Evolutionary conservation across 2,113 vertebrate species (phyloP), one percentile per base, ranked within the genome.

Genomic region (Lophura nycthemera): DNA sequence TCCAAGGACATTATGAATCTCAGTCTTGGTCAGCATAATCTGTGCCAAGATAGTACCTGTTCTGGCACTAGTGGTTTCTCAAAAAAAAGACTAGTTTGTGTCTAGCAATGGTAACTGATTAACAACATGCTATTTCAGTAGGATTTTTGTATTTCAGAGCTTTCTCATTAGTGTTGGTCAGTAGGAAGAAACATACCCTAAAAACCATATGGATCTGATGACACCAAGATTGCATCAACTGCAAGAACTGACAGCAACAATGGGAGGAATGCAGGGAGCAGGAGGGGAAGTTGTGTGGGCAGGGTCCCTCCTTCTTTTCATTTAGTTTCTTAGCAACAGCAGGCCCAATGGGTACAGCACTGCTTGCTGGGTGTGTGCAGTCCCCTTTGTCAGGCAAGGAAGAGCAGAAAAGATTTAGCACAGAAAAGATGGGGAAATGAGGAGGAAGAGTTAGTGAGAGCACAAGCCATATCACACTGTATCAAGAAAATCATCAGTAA

Each of bases 301-400:
- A 88, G 72, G 78, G 83, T 81, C 54, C 76, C 74, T 71, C 56
- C 64, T 40, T 79, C 30, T 65, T 47, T 71, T 84, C 52, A 6
- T 36, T 89, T 19, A 50, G 91, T 96, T 70, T 96, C 91, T 90
- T 95, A 90, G 90, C 70, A 95, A 86, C 94, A 87, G 67, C 22
- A 72, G 17, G 57, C 52, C 89, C 78, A 80, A 61, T 0, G 5
- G 48, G 43, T 76, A 24, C 24, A 48, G 72, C 77, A 45, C 36
- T 79, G 61, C 18, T 64, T 67, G 59, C 56, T 91, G 86, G 59
- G 60, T 59, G 56, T 71, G 71, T 64, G 66, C 47, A 79, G 81
- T 19, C 83, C 86, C 72, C 73, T 50, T 47, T 70, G n/a, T 25
- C 73, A 81, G 73, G 74, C n/a, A n/a, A 57, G 74, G 80, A 71